Base-by-base conservation (phyloP, 2,797 vertebrate species). In the Galago senegalensis region DNA sequence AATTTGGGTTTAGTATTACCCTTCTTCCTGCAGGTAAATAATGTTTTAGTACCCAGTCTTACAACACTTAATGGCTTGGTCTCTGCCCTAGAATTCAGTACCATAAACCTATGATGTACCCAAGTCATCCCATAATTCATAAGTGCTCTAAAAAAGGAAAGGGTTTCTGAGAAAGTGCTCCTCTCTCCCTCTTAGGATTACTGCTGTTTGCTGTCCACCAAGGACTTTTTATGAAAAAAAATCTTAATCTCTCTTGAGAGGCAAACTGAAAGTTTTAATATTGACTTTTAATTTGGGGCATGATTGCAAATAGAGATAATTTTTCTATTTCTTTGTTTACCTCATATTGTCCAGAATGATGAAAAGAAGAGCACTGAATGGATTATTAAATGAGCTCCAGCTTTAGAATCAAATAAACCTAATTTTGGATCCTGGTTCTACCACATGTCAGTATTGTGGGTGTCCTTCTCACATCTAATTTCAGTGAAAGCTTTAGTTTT, bases 211-310 rank as follows among this genome's bases (percentile, higher is more conserved):
- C 60, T 84, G 69, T 69, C 29, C 37, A 70, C 37, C 91, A 87
- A 49, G 60, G 81, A 43, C 5, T 43, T 75, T 87, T 82, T 63
- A 65, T 70, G 49, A 53, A 53, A 53, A 89, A 56, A 82, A 49
- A 43, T 37, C 29, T 63, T 46, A 40, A 3, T 61, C n/a, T 80
- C 18, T 88, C 63, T 72, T 83, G 34, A 90, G 63, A 90, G 11
- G 13, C 61, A 83, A 87, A 93, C 34, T 53, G 43, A 93, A 94
- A 87, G 76, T 63, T 91, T 65, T 93, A 87, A 27, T 83, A 63
- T 84, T 75, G 14, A n/a, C 12, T 95, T 77, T 84, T 91, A 80
- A 79, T 61, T 87, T 85, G n/a, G 10, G 31, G 20, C 11, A 27
- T 77, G 53, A 95, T 89, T 86, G 61, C 61, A 58, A 76, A 81